A percentile compares a stretch with the other conserved stretches of the same genome.
Conservation (phyloP, 2,888 invertebrate species). For the Drosophila dives region DNA sequence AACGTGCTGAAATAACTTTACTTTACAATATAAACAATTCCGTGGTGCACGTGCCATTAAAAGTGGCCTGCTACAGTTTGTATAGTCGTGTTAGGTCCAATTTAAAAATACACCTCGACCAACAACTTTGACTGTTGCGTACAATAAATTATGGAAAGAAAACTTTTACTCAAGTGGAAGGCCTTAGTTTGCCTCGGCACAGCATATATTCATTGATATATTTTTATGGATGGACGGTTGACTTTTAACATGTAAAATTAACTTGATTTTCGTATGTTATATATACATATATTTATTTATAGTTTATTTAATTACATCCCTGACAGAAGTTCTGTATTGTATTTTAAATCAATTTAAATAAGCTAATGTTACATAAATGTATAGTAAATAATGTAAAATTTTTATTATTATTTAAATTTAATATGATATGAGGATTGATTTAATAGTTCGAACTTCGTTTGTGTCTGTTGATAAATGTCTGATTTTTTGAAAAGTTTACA, state of each 20-base stretch:
- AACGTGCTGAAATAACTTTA: conserved; percentile 10
- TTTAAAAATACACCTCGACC: conserved; percentile 5
- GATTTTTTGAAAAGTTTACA: not conserved
- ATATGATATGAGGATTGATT: not conserved
- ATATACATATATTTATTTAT: not conserved
- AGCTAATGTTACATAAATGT: not conserved
- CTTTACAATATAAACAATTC: conserved; percentile 10
- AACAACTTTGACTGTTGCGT: conserved; percentile 1
- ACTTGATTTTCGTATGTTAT: not conserved
- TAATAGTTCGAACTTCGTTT: not conserved
- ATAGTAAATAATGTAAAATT: not conserved
- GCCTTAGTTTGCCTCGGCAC: not conserved
- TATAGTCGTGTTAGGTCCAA: not conserved
- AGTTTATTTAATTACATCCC: not conserved
- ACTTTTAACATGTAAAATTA: not conserved
- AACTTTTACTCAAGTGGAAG: not conserved
- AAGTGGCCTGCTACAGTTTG: not conserved
- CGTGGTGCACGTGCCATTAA: conserved; percentile 5
- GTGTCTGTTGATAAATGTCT: not conserved
- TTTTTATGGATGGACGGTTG: not conserved
- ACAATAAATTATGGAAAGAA: conserved; percentile 5
- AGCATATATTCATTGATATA: not conserved
- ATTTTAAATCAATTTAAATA: not conserved
- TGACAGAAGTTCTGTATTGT: not conserved
- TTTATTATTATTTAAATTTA: too few species aligned